Conservation (phyloP, 2,113 vertebrate species). For the Rafetus swinhoei region DNA sequence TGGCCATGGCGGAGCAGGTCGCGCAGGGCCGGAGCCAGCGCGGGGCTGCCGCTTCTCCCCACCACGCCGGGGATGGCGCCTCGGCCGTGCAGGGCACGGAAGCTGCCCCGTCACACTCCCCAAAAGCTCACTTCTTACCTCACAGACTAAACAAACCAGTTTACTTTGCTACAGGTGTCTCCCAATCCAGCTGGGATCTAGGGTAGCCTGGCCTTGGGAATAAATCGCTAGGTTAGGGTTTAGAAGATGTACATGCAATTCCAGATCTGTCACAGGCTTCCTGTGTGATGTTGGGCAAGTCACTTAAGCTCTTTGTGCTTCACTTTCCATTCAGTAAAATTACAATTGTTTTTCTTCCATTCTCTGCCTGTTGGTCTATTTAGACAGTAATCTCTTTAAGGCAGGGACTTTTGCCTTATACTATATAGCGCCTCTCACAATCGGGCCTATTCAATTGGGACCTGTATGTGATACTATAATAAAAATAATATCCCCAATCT, state of each 20-base stretch:
- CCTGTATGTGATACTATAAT: slow-evolving; percentile 69
- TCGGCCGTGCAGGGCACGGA: too few relatives aligned
- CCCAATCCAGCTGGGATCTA: neutral
- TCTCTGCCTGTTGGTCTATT: neutral
- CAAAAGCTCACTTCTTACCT: neutral
- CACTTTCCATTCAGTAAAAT: neutral
- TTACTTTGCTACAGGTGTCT: neutral
- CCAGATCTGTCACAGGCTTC: neutral
- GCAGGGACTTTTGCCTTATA: neutral
- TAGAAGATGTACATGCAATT: neutral
- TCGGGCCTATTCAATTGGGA: slow-evolving; percentile 35
- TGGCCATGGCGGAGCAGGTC: too few relatives aligned
- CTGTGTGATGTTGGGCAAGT: neutral
- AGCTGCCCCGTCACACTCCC: too few relatives aligned
- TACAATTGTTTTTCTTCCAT: neutral
- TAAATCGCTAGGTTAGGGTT: neutral
- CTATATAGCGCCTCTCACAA: neutral
- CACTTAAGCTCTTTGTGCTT: neutral
- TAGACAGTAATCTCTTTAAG: accelerated
- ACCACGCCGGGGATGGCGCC: too few relatives aligned
- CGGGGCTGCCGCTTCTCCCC: too few relatives aligned
- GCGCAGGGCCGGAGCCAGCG: too few relatives aligned
- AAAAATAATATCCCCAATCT: neutral
- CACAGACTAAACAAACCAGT: neutral
- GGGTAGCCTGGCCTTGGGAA: neutral